Evolutionary conservation across 2,888 invertebrate genomes (phyloP), one percentile per base, ranked within the genome.

Genomic region (Neuroscelio doddi): DNA sequence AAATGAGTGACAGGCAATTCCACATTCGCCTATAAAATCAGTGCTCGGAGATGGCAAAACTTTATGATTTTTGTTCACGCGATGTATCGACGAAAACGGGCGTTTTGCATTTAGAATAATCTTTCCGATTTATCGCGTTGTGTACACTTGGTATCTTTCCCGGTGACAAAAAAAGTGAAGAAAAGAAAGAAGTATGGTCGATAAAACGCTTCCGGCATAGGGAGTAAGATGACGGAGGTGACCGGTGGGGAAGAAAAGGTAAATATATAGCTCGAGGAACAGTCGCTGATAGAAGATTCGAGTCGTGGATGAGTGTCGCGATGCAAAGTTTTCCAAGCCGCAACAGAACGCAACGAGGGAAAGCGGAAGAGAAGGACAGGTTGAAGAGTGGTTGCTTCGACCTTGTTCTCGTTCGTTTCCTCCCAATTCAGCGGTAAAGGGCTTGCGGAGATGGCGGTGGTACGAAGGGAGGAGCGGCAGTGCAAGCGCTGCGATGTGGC

Each of bases 381-480:
- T 77, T 73, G 76, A 76, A 71, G 78, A 73, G 68, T 75, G 75
- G 79, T 72, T 76, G 73, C 71, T 64, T 75, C 76, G 71, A 71
- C 68, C 73, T 72, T 71, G 76, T 78, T 77, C 74, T 73, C 72
- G 72, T 74, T 76, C 77, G 76, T 79, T 79, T 79, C 75, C 78
- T 78, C 75, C 76, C 75, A 72, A 80, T 80, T 76, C 78, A 72
- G 69, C 55, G 82, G 80, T 79, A 81, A 82, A 81, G 80, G 80
- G 82, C 80, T 82, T 79, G 75, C 69, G 76, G 75, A 30, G 30
- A 30, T 30, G 75, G 75, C 74, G 77, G 74, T 55, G 70, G 74
- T 55, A 67, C 64, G 61, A 69, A 67, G 57, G 58, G 64, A 29
- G 36, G 17, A 38, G 32, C 69, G 76, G 75, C 2, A 9, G 8